Conservation (phyloP, 2,113 vertebrate species). For the Pagrus major region DNA sequence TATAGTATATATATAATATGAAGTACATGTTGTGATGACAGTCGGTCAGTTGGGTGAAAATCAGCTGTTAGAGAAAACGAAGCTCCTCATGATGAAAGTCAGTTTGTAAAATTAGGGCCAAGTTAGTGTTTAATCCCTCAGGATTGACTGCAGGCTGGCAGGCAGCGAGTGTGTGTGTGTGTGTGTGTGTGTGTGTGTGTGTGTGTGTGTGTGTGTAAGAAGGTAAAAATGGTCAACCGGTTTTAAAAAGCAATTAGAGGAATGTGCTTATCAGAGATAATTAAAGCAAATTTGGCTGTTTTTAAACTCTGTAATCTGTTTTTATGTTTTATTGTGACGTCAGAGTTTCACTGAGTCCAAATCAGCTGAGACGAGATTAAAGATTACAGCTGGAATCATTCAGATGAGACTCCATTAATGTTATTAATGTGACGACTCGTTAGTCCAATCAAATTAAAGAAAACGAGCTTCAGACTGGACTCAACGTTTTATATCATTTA, state of each 20-base stretch:
- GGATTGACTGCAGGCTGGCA: slow-evolving; percentile 43
- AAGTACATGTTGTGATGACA: no score
- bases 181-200: slow-evolving; percentile 47
- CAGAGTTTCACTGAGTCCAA: neutral
- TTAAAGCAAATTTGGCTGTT: slow-evolving; percentile 56
- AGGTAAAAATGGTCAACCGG: slow-evolving; percentile 56
- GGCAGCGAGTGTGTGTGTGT: slow-evolving; percentile 14
- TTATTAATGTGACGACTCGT: neutral
- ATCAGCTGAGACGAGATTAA: slow-evolving; percentile 12
- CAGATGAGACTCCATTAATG: neutral
- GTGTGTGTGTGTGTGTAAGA: slow-evolving; percentile 34
- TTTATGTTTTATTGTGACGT: slow-evolving; percentile 13
- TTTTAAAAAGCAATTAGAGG: slow-evolving; percentile 63
- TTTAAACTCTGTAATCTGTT: slow-evolving; percentile 36
- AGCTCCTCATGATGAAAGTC: slow-evolving; percentile 32
- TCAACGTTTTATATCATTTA: no score
- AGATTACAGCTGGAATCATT: neutral
- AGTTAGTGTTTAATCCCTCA: slow-evolving; percentile 42
- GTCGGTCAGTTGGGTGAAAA: no score
- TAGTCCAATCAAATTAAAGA: neutral
- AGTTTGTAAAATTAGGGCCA: slow-evolving; percentile 56
- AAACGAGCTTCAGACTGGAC: neutral
- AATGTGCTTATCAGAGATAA: slow-evolving; percentile 63
- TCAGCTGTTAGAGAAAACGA: no score
- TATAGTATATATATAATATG: no score